Evolutionary conservation across 2,888 invertebrate genomes (phyloP).

Genomic region (Lithophane ornitopus): DNA sequence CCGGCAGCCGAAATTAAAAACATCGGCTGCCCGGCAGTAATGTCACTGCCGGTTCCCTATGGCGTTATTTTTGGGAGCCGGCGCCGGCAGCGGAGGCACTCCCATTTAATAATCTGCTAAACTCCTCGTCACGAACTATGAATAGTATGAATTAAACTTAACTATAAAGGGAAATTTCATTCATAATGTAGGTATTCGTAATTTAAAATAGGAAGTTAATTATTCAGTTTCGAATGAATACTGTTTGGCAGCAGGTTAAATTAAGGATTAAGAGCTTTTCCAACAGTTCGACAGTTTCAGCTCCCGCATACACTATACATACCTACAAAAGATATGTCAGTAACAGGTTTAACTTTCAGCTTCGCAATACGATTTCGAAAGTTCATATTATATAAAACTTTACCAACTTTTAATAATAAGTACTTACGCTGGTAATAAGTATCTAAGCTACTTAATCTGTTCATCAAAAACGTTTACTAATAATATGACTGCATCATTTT

Average conservation of each 20-base stretch:
- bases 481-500: conserved; percentile 48
- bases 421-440: neutral
- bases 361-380: neutral
- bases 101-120: conserved; percentile 12
- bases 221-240: conserved; percentile 25
- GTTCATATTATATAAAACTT: neutral
- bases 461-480: neutral
- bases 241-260: conserved; percentile 10
- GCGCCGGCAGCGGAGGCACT: too few relatives aligned
- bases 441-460: too few relatives aligned
- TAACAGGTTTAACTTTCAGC: neutral
- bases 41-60: too few relatives aligned
- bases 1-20: too few relatives aligned
- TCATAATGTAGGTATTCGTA: conserved; percentile 17
- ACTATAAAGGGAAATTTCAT: conserved; percentile 11
- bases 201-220: conserved; percentile 36
- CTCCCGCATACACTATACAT: neutral
- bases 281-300: conserved; percentile 8
- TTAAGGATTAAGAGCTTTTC: conserved; percentile 21
- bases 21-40: too few relatives aligned
- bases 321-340: neutral
- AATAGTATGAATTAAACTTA: neutral
- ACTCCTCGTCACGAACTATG: conserved; percentile 5
- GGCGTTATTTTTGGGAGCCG: too few relatives aligned
- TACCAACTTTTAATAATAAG: neutral